Evolutionary conservation across 2,113 vertebrate genomes (phyloP), one percentile per base, ranked within the genome.

Genomic region (Epinephelus cyanopodus): DNA sequence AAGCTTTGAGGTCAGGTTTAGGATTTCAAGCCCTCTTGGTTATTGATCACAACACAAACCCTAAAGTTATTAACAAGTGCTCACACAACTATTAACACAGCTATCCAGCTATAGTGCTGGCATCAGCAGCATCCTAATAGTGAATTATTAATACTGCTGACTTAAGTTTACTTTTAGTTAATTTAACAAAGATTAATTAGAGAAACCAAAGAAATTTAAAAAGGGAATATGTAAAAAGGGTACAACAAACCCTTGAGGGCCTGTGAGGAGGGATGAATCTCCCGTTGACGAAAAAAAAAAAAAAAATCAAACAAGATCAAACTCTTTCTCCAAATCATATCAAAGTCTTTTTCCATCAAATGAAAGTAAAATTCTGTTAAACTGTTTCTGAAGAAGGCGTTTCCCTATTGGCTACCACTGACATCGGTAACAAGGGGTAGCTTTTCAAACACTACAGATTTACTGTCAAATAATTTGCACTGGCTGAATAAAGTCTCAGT

Each of bases 401-500:
- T 68, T 81, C 68, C 48, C 63, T 29, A 4, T 45, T 56, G 75
- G 70, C 52, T 25, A 8, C 3, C 47, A 79, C 5, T 27, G 19
- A 21, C 9, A 1, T 54, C 57, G 50, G 17, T 17, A 74, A 69
- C 54, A 74, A 82, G 0, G 2, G 61, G 29, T 12, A 15, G 18
- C 27, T 82, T 81, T 81, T 67, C 25, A 84, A 87, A 81, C 85
- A 65, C 85, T 37, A 42, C 58, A 87, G 66, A 77, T 70, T 65
- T 42, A 74, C 64, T 60, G 48, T 54, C 23, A 77, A 73, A 47
- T 74, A 17, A 54, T 81, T 73, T 60, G 66, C 23, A n/a, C 1
- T 12, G 61, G 62, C 37, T 54, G 39, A 61, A 75, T 33, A 61
- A 68, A 82, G 19, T 11, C 53, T 60, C 0, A 1, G 10, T 27